Evolutionary conservation across 1,140 invertebrate species (phyloP).

Genomic region (Mycetomoellerius zeteki): DNA sequence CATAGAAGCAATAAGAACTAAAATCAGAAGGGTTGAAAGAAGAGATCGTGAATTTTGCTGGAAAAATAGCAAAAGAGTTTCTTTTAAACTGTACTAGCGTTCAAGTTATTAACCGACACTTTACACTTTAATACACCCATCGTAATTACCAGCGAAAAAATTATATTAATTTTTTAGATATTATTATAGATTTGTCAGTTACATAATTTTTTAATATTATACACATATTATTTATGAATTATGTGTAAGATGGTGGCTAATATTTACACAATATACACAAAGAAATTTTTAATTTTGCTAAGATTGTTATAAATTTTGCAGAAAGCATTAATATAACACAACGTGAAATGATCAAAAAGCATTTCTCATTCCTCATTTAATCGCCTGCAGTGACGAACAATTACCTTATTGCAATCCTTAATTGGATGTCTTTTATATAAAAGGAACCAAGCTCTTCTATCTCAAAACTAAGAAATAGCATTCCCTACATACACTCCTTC

Average conservation of each 20-base stretch:
- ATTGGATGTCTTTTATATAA: constrained; percentile 20
- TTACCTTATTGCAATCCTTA: constrained; percentile 52
- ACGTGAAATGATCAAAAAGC: constrained; percentile 43
- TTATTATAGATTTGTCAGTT: background rate
- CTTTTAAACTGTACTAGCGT: background rate
- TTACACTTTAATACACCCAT: background rate
- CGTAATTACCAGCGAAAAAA: background rate
- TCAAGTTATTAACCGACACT: background rate
- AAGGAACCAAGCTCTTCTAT: background rate
- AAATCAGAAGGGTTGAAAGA: constrained; percentile 7
- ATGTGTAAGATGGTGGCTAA: background rate
- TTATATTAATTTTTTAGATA: background rate
- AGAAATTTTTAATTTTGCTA: background rate
- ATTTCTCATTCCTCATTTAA: constrained; percentile 22
- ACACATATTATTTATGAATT: background rate
- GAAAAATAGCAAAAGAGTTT: constrained; percentile 5
- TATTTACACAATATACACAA: background rate
- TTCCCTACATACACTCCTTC: background rate
- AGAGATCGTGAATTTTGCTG: background rate
- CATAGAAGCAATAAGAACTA: background rate
- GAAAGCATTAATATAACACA: constrained; percentile 11
- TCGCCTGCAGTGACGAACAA: constrained; percentile 28
- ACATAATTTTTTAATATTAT: background rate
- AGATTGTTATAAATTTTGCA: constrained; percentile 30
- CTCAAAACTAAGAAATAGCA: constrained; percentile 3